These are phyloP conservation scores for Beroe forskalii DNA, from an alignment of 37 sponge, comb jelly and placozoan genomes.

Conservation along the genomic window DNA sequence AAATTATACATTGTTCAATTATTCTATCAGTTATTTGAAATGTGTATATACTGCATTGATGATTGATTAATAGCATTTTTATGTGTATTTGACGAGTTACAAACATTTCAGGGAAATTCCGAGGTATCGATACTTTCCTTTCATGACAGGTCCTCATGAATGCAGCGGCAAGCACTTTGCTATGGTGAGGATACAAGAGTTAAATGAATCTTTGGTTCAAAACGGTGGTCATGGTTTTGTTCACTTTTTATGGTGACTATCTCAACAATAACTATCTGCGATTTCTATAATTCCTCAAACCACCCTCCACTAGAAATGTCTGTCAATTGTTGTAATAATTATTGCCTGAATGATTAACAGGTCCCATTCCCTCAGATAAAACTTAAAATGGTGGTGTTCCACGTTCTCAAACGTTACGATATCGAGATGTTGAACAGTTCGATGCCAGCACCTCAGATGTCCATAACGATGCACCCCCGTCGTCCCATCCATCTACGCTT, in stretches of 20 bases:
- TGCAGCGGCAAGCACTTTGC: constrained; percentile 57
- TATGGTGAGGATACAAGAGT: constrained; percentile 7
- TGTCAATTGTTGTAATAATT: no score
- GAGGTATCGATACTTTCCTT: constrained; percentile 4
- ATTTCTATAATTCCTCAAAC: no score
- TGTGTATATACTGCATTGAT: no score
- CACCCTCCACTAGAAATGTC: no score
- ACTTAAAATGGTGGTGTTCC: constrained; percentile 44
- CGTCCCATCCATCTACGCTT: not conserved
- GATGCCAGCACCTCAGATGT: not conserved
- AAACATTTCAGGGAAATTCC: constrained; percentile 14
- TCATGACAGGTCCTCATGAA: constrained; percentile 56
- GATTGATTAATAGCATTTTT: no score
- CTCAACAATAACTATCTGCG: not conserved
- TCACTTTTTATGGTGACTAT: not conserved
- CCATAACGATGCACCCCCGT: constrained; percentile 24
- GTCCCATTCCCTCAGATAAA: not conserved
- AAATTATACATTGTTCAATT: no score
- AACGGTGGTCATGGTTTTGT: not conserved
- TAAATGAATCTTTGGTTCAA: not conserved
- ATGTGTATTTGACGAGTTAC: no score
- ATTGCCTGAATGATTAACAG: no score
- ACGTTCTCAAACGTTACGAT: constrained; percentile 16
- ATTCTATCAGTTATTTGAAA: no score
- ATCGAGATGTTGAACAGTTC: not conserved